phyloP scores from a whole-genome alignment of 1,140 invertebrate species.

The Argopecten irradians region DNA sequence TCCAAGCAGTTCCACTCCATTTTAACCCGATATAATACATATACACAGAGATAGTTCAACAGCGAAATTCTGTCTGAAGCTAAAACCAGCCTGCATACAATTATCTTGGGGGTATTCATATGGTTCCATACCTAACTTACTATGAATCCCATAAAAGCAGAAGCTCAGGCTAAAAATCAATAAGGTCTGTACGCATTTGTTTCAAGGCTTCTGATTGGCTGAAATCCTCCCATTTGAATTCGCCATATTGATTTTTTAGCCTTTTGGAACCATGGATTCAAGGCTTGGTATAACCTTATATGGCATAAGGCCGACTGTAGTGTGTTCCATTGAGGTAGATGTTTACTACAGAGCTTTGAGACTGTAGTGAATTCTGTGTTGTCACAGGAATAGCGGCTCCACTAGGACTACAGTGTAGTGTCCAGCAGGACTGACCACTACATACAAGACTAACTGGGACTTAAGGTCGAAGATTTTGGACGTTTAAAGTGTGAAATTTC shows the following conservation, averaged over 20 bases:
- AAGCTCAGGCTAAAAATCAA: constrained; percentile 1
- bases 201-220: neutral
- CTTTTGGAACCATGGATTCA: constrained; percentile 7
- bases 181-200: neutral
- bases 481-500: neutral
- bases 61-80: neutral
- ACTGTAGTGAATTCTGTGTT: neutral
- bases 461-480: neutral
- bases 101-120: neutral
- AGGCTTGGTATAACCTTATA: neutral
- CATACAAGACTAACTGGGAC: neutral
- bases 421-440: neutral
- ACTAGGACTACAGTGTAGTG: neutral
- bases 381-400: neutral
- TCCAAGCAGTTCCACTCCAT: neutral
- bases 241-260: constrained; percentile 21
- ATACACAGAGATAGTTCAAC: neutral
- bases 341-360: neutral
- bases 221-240: neutral
- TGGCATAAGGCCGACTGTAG: neutral
- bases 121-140: constrained; percentile 15
- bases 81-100: neutral
- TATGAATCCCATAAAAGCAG: constrained; percentile 22
- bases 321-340: neutral
- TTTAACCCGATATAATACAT: neutral